Evolutionary conservation across 2,888 invertebrate species (phyloP).

Genomic region (Caenorhabditis macrosperma): DNA sequence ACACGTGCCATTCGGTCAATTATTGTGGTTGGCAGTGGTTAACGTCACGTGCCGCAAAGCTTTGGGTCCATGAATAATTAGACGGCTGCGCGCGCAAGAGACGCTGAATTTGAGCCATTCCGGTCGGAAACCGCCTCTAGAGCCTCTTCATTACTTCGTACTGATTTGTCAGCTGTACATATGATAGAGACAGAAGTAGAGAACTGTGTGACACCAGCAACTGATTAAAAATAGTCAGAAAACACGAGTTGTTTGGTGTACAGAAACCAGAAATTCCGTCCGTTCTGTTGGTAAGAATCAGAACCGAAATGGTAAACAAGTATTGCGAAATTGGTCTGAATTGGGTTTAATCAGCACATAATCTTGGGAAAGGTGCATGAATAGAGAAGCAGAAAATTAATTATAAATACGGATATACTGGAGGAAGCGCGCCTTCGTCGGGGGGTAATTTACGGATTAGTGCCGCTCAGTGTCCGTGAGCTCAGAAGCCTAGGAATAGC

Average conservation of each 20-base stretch:
- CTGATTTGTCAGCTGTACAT: slow-evolving; percentile 25
- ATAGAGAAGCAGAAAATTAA: slow-evolving; percentile 25
- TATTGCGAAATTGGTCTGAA: slow-evolving; percentile 41
- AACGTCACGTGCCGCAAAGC: slow-evolving; percentile 32
- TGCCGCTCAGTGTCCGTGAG: not conserved
- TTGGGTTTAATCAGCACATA: slow-evolving; percentile 22
- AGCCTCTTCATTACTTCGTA: not conserved
- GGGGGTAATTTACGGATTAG: slow-evolving; percentile 48
- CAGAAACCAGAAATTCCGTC: slow-evolving; percentile 11
- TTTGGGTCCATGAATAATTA: slow-evolving; percentile 56
- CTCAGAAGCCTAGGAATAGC: slow-evolving; percentile 8
- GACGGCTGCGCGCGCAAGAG: slow-evolving; percentile 4
- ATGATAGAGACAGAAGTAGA: not conserved
- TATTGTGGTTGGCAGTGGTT: slow-evolving; percentile 12
- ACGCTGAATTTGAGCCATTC: slow-evolving; percentile 31
- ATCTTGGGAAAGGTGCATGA: not conserved
- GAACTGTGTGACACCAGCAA: slow-evolving; percentile 1
- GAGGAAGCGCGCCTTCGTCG: not conserved
- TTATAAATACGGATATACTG: slow-evolving; percentile 34
- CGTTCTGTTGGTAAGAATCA: slow-evolving; percentile 5
- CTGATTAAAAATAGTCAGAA: slow-evolving; percentile 39
- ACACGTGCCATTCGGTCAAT: slow-evolving; percentile 49
- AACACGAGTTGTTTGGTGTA: slow-evolving; percentile 32
- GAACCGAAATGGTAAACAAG: slow-evolving; percentile 28
- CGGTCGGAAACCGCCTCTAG: slow-evolving; percentile 16